A percentile compares a stretch with the other conserved stretches of the same genome.
phyloP scores from a whole-genome alignment of 53 echinoderm and acorn worm species.

The Mesocentrotus franciscanus region DNA sequence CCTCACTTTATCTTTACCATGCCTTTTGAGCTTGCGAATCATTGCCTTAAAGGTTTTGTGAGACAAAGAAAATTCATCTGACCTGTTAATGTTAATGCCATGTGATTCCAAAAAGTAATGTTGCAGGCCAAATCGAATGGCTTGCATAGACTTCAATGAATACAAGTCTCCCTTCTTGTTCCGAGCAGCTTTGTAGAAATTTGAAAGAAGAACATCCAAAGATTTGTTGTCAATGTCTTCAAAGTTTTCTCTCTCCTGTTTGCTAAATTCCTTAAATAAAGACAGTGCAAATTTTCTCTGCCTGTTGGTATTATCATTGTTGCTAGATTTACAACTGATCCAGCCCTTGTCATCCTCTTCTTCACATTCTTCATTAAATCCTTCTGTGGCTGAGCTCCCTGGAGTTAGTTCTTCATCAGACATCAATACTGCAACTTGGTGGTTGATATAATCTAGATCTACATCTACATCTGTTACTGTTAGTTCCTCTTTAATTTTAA shows the following conservation, averaged over 20 bases:
- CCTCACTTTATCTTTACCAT: constrained; percentile 48
- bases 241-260: neutral
- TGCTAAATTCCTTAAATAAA: constrained; percentile 27
- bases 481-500: neutral
- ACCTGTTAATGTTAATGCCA: constrained; percentile 31
- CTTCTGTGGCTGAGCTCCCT: no score
- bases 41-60: constrained; percentile 44
- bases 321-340: neutral
- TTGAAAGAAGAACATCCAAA: constrained; percentile 56
- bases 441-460: no score
- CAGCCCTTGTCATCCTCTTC: neutral
- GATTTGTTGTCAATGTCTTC: constrained; percentile 14
- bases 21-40: constrained; percentile 9
- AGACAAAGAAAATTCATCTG: constrained; percentile 33
- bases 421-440: neutral
- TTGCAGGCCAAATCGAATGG: constrained; percentile 57
- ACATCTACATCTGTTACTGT: no score
- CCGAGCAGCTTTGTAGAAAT: constrained; percentile 40
- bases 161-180: constrained; percentile 52
- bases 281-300: constrained; percentile 5
- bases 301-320: neutral
- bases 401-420: no score
- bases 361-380: neutral
- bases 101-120: neutral
- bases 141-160: constrained; percentile 48